These are phyloP conservation scores for Germaria angustata DNA, from an alignment of 2,888 invertebrate genomes.

Conservation along the genomic window DNA sequence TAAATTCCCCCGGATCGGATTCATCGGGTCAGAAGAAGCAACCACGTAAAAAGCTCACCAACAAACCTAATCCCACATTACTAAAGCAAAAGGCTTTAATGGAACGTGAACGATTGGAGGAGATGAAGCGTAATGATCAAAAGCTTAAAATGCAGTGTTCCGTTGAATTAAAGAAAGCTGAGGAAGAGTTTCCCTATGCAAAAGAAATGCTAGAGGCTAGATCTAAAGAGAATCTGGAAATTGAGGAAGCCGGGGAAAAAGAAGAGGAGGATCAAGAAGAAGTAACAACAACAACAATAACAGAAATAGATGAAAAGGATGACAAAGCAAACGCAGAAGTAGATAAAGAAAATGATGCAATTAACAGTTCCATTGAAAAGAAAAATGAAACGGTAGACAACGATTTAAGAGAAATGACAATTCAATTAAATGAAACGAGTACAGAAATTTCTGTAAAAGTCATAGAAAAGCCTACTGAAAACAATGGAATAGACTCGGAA, in stretches of 20 bases:
- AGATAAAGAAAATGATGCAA: slow-evolving; percentile 60
- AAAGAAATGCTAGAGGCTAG: slow-evolving; percentile 71
- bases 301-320: slow-evolving; percentile 1
- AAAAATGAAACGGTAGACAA: slow-evolving; percentile 33
- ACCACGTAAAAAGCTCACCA: slow-evolving; percentile 78
- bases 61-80: slow-evolving; percentile 78
- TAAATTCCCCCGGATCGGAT: slow-evolving; percentile 42
- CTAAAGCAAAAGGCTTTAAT: slow-evolving; percentile 75
- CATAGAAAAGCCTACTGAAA: neutral
- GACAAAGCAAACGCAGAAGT: slow-evolving; percentile 23
- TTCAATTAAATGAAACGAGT: neutral
- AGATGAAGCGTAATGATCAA: slow-evolving; percentile 75
- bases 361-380: slow-evolving; percentile 66
- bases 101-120: slow-evolving; percentile 75
- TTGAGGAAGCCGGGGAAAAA: neutral
- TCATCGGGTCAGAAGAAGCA: slow-evolving; percentile 73
- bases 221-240: slow-evolving; percentile 14
- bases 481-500: neutral
- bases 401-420: neutral
- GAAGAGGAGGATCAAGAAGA: slow-evolving; percentile 7
- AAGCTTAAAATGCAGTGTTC: slow-evolving; percentile 76
- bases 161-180: slow-evolving; percentile 74
- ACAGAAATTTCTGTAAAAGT: neutral
- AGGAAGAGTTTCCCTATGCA: slow-evolving; percentile 74
- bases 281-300: neutral